Base-by-base conservation (phyloP, 2,888 invertebrate species). In the Lasioglossum oenotherae region DNA sequence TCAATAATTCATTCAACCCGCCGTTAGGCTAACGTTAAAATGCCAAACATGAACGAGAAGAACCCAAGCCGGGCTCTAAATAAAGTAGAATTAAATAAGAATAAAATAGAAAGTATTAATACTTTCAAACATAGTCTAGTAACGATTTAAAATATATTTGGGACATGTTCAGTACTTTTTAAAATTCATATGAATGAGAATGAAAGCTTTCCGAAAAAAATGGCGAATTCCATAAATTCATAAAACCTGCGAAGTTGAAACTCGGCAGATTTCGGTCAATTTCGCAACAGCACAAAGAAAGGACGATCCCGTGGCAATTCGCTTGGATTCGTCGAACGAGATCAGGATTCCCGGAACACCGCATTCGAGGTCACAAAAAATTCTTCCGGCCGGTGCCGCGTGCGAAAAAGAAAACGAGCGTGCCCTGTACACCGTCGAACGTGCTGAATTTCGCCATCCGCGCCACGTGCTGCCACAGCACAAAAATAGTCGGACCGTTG, bases 1-100 rank as follows among this genome's bases (percentile, higher is more conserved):
- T 92, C 90, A 86, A 92, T 92, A 91, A 90, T 92, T 92, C 90
- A 91, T 91, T 91, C 87, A 87, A 77, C 78, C 78, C 80, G 71
- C 78, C 67, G 76, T 80, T 74, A 77, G 79, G 82, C 74, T 19
- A 16, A 35, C 78, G 82, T 85, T 80, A 78, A 80, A 87, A 82
- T 74, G 60, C 53, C 87, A 82, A 87, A 90, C 73, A 82, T 64
- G 85, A 82, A 60, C 77, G 60, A 23, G 49, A 19, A 49, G 19
- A 49, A 2, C 23, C 23, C 0, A 23, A 53, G 8, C 23, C 53
- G 53, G 19, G 2, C 2, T 8, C 23, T 23, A 10, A 53, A 23
- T 53, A 23, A 53, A 23, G 23, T 6, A 23, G 23, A 53, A 53
- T 44, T 14, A 14, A 44, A 12, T 44, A 44, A 44, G 12, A 44